These are phyloP conservation scores for Archocentrus centrarchus DNA, from an alignment of 2,113 vertebrate genomes.

Conservation along the genomic window DNA sequence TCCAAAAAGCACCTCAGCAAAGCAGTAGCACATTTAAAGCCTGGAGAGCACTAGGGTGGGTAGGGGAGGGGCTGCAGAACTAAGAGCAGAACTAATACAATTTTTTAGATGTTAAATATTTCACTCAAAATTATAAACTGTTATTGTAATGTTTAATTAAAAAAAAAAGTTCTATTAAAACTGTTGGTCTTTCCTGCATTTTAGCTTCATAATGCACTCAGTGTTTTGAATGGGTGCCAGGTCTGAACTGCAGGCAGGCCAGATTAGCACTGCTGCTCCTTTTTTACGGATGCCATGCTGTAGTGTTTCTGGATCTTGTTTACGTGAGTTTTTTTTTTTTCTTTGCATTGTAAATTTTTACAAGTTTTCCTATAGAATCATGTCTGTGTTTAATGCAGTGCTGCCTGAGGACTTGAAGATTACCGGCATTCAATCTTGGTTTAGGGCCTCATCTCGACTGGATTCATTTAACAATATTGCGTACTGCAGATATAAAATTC, in stretches of 20 bases:
- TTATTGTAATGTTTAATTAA: not conserved
- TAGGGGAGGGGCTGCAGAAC: too few species aligned
- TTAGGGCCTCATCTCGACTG: not conserved
- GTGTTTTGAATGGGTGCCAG: not conserved
- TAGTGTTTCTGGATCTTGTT: conserved; percentile 4
- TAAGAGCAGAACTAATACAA: not conserved
- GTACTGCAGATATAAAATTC: not conserved
- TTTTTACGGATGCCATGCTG: not conserved
- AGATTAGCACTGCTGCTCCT: not conserved
- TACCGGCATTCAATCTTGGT: not conserved
- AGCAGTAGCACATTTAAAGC: too few species aligned
- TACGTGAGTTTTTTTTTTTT: not conserved
- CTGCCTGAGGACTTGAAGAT: not conserved
- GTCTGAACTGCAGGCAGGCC: not conserved
- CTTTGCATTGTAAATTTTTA: not conserved
- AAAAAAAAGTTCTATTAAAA: not conserved
- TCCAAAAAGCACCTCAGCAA: too few species aligned
- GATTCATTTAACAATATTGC: not conserved
- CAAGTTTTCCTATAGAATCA: conserved; percentile 1
- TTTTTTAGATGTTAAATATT: not conserved
- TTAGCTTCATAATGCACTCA: not conserved
- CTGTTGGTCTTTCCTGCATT: not conserved
- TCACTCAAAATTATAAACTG: not conserved
- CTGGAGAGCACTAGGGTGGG: too few species aligned
- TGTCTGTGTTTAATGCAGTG: not conserved